Base-by-base conservation (phyloP, 2,888 invertebrate genomes). In the Orchesellides sinensis region DNA sequence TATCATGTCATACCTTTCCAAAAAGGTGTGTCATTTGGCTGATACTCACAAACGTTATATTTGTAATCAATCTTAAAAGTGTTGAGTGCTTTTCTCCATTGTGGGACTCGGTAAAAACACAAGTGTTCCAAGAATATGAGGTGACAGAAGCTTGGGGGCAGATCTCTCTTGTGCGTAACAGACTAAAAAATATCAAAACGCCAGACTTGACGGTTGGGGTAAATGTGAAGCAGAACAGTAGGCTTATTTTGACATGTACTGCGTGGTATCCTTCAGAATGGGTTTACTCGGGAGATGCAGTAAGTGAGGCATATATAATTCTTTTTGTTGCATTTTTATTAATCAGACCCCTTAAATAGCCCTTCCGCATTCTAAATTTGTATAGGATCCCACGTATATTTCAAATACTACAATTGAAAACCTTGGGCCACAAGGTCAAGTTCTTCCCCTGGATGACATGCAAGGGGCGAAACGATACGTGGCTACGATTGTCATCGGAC, bases 21-120 rank as follows among this genome's bases (percentile, higher is more conserved):
- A 6, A 54, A 65, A 49, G 79, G 45, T 25, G 70, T 23, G 63
- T 23, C 1, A 23, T 35, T n/a, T 61, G 12, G 14, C 17, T 79
- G 21, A 27, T 65, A 4, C 23, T 49, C 2, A 17, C 27, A 14
- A 65, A 52, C 61, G 52, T 56, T 3, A 0, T 68, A 2, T 40
- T 40, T 2, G n/a, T n/a, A n/a, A n/a, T n/a, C n/a, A n/a, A n/a
- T n/a, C 10, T 69, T 17, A 23, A 17, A 17, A 56, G 49, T 12
- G 80, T 52, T 10, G 61, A 78, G 56, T 29, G 81, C 21, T 72
- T 86, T 35, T 86, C 85, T 17, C 85, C 85, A 19, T 45, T 86
- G 40, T 86, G 85, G 85, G 85, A 86, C 35, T 84, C 84, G 19
- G 84, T 86, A 49, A 86, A 79, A 66, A 86, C 85, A 4, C 80